Percentiles rank a stretch among this genome's conserved stretches.
These are phyloP conservation scores for Platycheirus rosarum DNA, from an alignment of 2,888 invertebrate species.

Conservation along the genomic window DNA sequence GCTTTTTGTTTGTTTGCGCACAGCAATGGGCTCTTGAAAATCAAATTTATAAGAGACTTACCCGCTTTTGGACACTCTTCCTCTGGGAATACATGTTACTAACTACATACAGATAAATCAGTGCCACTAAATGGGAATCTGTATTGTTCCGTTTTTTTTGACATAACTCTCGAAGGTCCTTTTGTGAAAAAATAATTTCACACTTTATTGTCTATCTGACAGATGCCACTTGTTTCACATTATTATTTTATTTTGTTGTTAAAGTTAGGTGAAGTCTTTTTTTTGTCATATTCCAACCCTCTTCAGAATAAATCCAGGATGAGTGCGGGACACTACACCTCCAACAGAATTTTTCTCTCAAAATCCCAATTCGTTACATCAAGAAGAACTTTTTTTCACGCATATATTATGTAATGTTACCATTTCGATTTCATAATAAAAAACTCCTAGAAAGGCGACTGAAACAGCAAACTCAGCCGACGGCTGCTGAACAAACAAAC, in stretches of 20 bases:
- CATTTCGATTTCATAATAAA: conserved; percentile 40
- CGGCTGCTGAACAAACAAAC: conserved; percentile 70
- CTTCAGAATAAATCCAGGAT: conserved; percentile 43
- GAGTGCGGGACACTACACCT: conserved; percentile 51
- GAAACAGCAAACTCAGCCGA: conserved; percentile 25
- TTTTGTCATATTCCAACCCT: conserved; percentile 58
- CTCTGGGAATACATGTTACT: conserved; percentile 32
- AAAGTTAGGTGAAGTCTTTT: conserved; percentile 36
- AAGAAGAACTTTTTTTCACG: conserved; percentile 28
- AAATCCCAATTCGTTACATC: conserved; percentile 57
- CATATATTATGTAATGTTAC: conserved; percentile 44
- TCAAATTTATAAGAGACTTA: conserved; percentile 19
- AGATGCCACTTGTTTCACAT: conserved; percentile 80
- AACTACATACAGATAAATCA: conserved; percentile 58
- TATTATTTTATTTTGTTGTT: conserved; percentile 75
- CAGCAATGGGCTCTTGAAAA: conserved; percentile 24
- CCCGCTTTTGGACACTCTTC: conserved; percentile 48
- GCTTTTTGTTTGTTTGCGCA: conserved; percentile 7
- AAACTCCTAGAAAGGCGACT: conserved; percentile 24
- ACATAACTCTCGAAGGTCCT: conserved; percentile 63
- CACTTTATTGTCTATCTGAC: conserved; percentile 80
- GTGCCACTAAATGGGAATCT: conserved; percentile 30
- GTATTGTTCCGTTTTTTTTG: conserved; percentile 15
- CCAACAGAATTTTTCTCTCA: conserved; percentile 41
- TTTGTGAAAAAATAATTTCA: conserved; percentile 77